These are phyloP conservation scores for Patella depressa DNA, from an alignment of 2,888 invertebrate genomes.

Conservation along the genomic window DNA sequence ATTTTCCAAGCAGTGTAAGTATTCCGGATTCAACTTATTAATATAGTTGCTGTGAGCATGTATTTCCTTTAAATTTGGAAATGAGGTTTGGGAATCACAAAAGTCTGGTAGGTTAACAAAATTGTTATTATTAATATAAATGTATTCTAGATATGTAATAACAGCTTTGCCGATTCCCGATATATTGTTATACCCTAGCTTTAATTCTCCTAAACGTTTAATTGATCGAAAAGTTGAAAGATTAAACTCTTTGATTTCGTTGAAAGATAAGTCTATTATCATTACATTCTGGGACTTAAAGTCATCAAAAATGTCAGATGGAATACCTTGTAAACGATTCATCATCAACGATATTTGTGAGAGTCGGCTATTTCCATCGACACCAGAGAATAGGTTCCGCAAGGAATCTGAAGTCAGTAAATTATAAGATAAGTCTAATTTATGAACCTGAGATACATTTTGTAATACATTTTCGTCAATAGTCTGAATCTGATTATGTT, in stretches of 20 bases:
- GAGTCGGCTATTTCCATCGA: no score
- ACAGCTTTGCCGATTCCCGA: not conserved
- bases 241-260: not conserved
- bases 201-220: not conserved
- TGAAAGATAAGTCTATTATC: not conserved
- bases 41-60: not conserved
- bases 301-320: no score
- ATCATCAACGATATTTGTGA: no score
- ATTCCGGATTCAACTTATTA: not conserved
- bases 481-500: not conserved
- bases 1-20: constrained; percentile 4
- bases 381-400: no score
- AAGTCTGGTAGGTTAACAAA: not conserved
- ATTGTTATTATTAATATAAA: no score
- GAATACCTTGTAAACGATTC: no score
- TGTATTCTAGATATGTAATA: not conserved
- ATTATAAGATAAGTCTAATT: not conserved
- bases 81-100: not conserved
- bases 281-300: not conserved
- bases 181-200: not conserved
- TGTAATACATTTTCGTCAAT: not conserved
- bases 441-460: not conserved
- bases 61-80: not conserved
- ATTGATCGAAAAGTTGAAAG: not conserved
- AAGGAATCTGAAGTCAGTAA: not conserved